These are phyloP conservation scores for Laticauda laticaudata DNA, from an alignment of 2,113 vertebrate genomes.

Conservation along the genomic window DNA sequence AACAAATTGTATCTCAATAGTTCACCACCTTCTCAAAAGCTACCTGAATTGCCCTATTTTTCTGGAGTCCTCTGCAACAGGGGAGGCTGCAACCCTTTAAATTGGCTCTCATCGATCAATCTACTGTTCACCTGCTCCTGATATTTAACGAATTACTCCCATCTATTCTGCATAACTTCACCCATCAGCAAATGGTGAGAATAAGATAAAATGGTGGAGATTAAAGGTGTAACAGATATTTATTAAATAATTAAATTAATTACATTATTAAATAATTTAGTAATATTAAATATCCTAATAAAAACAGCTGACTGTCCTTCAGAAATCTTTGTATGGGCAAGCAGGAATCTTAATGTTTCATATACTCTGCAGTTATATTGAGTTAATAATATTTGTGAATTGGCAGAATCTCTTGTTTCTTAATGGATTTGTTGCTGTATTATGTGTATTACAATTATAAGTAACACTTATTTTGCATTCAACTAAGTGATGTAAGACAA, in stretches of 20 bases:
- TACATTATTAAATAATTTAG: neutral
- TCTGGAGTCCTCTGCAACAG: neutral
- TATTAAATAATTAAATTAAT: neutral
- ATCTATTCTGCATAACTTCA: neutral
- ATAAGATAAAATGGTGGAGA: neutral
- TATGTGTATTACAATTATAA: neutral
- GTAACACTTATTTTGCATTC: neutral
- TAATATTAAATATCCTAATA: neutral
- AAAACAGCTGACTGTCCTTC: neutral
- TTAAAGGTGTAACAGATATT: neutral
- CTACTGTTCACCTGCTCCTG: neutral
- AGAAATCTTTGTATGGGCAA: neutral
- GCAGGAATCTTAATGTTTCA: neutral
- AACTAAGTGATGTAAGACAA: neutral
- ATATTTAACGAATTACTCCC: neutral
- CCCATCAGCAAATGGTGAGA: neutral
- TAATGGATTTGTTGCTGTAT: constrained; percentile 8
- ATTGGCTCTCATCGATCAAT: neutral
- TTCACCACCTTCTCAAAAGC: neutral
- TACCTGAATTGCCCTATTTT: neutral
- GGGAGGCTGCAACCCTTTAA: neutral
- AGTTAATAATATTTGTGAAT: neutral
- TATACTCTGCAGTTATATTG: neutral
- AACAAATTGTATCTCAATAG: neutral
- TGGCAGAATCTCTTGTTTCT: neutral